Evolutionary conservation across 2,888 invertebrate species (phyloP).

Genomic region (Athalia cordata): DNA sequence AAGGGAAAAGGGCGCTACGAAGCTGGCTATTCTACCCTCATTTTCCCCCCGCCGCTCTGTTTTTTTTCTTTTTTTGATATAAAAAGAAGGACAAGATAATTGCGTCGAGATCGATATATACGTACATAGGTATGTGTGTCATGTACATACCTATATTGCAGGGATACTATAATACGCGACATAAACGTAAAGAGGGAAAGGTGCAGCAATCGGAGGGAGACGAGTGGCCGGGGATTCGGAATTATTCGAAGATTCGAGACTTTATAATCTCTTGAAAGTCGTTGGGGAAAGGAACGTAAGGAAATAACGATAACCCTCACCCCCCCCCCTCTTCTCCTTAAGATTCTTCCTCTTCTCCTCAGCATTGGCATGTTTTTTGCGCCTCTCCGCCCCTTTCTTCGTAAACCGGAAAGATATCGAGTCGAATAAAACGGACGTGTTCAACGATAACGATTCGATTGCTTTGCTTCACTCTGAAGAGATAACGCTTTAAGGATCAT

Average conservation of each 20-base stretch:
- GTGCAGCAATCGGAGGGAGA: background rate
- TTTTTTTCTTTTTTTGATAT: too few species aligned
- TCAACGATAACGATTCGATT: constrained; percentile 36
- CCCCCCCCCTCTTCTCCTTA: background rate
- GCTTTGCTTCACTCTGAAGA: background rate
- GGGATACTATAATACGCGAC: background rate
- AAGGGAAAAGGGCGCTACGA: too few species aligned
- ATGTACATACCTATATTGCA: too few species aligned
- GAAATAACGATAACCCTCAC: constrained; percentile 18
- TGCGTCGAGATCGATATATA: too few species aligned
- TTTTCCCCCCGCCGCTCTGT: too few species aligned
- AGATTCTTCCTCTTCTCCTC: too few species aligned
- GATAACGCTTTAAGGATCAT: background rate
- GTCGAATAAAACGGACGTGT: constrained; percentile 22
- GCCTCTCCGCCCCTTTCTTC: background rate
- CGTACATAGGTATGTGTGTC: too few species aligned
- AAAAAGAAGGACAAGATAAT: too few species aligned
- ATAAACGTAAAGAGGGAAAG: background rate
- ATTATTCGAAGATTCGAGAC: constrained; percentile 14
- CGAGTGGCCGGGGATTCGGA: background rate
- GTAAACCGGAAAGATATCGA: background rate
- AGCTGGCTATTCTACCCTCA: too few species aligned
- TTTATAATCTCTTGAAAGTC: constrained; percentile 8
- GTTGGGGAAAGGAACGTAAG: constrained; percentile 16
- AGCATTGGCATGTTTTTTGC: too few species aligned